Percentiles rank a stretch among this genome's conserved stretches.
Conservation (phyloP, 1,140 invertebrate genomes). For the Zaprionus camerounensis region DNA sequence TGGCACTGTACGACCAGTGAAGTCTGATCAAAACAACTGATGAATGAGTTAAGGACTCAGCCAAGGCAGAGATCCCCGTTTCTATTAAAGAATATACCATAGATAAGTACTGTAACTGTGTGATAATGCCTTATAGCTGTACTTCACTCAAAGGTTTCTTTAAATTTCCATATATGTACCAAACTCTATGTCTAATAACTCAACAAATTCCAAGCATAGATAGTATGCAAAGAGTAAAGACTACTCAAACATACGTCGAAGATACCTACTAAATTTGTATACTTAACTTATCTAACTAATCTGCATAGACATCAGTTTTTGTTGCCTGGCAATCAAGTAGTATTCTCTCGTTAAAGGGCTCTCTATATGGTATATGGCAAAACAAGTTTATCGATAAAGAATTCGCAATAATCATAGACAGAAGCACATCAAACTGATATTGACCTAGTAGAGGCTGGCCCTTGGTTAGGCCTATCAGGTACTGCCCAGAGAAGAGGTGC, state of each 20-base stretch:
- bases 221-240: no score
- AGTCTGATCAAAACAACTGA: neutral
- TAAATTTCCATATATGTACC: no score
- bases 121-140: no score
- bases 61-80: neutral
- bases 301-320: neutral
- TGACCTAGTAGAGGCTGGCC: neutral
- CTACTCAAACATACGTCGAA: neutral
- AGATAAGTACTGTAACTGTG: no score
- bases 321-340: neutral
- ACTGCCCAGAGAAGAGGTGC: neutral
- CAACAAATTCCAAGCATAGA: no score
- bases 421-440: neutral
- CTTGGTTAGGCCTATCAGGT: neutral
- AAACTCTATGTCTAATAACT: no score
- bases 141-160: no score
- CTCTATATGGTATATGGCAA: no score
- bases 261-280: neutral
- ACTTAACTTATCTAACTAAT: neutral
- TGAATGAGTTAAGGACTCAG: no score
- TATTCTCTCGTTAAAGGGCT: neutral
- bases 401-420: neutral
- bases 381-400: neutral
- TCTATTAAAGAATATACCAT: no score
- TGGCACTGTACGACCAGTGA: neutral